Evolutionary conservation across 2,113 vertebrate species (phyloP), one percentile per base, ranked within the genome.

Genomic region (Butorides virescens): DNA sequence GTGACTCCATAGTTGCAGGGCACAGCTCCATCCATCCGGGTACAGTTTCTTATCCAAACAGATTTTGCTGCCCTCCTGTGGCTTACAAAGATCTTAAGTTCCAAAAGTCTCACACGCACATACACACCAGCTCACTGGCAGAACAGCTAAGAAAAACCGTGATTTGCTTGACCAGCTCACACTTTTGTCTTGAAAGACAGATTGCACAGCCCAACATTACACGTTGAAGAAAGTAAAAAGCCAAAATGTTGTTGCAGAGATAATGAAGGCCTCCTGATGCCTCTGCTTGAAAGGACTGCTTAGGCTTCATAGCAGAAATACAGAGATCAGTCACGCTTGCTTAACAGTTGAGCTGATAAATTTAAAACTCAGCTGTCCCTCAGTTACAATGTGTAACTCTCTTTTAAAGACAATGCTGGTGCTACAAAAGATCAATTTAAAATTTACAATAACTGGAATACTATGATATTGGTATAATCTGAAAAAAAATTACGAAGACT

Each of bases 1-100:
- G 6, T 8, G 30, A 56, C 20, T 42, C 14, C 34, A 27, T 11
- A 66, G 59, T 13, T 0, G 1, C 26, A 53, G 39, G 2, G 13
- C 47, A 58, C 36, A 86, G 58, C 32, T 65, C 30, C 63, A 91
- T 23, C 42, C 44, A 34, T 12, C 21, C 36, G 62, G 32, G 32
- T 29, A 63, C 37, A 44, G 44, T 29, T 79, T 47, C 59, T 55
- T 3, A 44, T 85, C 50, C 47, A 72, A 80, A 92, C 77, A 94
- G 77, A 80, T 52, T 86, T 70, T 96, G 88, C 95, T 97, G 97
- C 96, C 97, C 96, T 96, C 97, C 74, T 78, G 95, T 94, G 96
- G 95, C 49, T 29, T 6, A 15, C 25, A 42, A 86, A 30, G 36
- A 74, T 62, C 68, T 85, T 50, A 50, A 82, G 8, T 32, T 79